Evolutionary conservation across 2,797 vertebrate species (phyloP), one percentile per base, ranked within the genome.

Genomic region (Rhinatrema bivittatum): DNA sequence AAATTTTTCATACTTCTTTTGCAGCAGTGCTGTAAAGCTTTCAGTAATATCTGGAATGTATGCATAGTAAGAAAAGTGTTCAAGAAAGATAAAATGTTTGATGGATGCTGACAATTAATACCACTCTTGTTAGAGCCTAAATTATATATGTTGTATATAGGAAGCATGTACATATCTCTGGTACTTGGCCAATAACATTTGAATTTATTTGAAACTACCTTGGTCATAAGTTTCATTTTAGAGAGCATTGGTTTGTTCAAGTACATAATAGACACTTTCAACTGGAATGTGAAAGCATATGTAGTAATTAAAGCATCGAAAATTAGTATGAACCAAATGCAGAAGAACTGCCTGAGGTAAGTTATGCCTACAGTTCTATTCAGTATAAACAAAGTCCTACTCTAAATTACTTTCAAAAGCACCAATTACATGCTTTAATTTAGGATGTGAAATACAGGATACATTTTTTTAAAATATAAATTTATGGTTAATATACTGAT

Each of bases 401-500:
- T 51, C 54, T 72, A 70, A 69, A 62, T 67, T 56, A 58, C 48
- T 67, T 72, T 64, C 46, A 60, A 65, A 56, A 40, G 32, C 38
- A 62, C 59, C 61, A 58, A 71, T 72, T 70, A 20, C 45, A 51
- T 68, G 58, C 50, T 64, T 68, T 72, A 63, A 70, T 70, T 70
- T 72, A 71, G 57, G 61, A 27, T 50, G 52, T 49, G 25, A 56
- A 69, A 62, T 48, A 9, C 31, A 59, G 44, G 66, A 52, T 70
- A 68, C 42, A 61, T 53, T 74, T 46, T n/a, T 62, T 50, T 53
- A 57, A 37, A 58, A 61, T 64, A 62, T 48, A 61, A 61, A 60
- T 59, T 65, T 41, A 28, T 63, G 66, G 56, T 60, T 82, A 69
- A 70, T 78, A 68, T 70, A 70, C 53, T 69, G 79, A 82, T 77